Conservation (phyloP, 2,888 invertebrate species). For the Pyralis farinalis region DNA sequence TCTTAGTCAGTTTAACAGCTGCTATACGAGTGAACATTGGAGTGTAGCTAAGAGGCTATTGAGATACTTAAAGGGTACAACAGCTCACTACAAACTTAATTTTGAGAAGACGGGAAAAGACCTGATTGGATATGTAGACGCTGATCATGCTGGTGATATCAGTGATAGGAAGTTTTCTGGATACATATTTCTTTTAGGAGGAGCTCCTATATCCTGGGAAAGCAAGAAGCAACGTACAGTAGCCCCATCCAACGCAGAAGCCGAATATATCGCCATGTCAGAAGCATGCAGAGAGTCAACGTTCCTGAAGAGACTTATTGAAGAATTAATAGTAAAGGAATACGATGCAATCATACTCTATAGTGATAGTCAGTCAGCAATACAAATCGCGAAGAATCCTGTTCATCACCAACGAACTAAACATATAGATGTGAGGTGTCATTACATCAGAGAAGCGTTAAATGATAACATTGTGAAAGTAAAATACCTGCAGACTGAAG, state of each 20-base stretch:
- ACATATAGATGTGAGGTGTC: slow-evolving; percentile 1
- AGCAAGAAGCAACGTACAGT: neutral
- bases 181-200: neutral
- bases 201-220: neutral
- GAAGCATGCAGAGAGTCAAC: neutral
- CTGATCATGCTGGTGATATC: neutral
- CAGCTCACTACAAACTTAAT: neutral
- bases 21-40: neutral
- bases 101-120: neutral
- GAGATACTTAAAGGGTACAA: slow-evolving; percentile 1
- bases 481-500: no score
- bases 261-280: slow-evolving; percentile 2
- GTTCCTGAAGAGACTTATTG: neutral
- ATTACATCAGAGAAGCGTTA: neutral
- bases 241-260: neutral
- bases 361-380: slow-evolving; percentile 1
- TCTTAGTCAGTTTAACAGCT: neutral
- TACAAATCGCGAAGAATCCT: neutral
- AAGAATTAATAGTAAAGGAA: neutral
- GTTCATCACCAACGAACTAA: no score
- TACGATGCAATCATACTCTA: neutral
- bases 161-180: neutral
- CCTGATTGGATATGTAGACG: neutral
- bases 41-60: neutral
- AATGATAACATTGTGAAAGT: no score